Evolutionary conservation across 2,113 vertebrate species (phyloP), one percentile per base, ranked within the genome.

Genomic region (Psilopsiagon aurifrons): DNA sequence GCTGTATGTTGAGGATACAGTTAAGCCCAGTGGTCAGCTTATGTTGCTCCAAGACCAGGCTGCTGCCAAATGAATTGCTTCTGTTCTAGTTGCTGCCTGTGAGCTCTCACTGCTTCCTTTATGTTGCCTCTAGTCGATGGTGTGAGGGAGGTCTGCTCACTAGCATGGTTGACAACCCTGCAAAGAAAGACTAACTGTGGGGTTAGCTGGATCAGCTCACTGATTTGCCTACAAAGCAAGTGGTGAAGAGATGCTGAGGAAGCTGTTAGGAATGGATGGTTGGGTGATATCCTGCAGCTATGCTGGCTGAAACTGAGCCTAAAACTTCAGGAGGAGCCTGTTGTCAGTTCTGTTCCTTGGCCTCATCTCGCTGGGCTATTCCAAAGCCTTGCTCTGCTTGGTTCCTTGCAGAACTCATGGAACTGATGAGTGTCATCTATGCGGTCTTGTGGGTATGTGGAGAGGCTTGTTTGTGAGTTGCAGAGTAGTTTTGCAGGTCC

Each of bases 41-140:
- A 27, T 68, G 57, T 35, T 76, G 71, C 31, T 89, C 43, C 3
- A 14, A 76, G 67, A 67, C 24, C 46, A 54, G 47, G 9, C 28
- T 76, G 23, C 49, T 77, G 68, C n/a, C 73, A 17, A 9, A 75
- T 68, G 59, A 88, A 35, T 71, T 59, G 43, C 20, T 29, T 63
- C 37, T 71, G 41, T 43, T 63, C 7, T 70, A 9, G 24, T 39
- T 0, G 0, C 41, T 88, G 70, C 9, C 51, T 29, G 37, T 28
- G 71, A 52, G 46, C 67, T 86, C 46, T 75, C 0, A 0, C 33
- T 23, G 27, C 39, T 41, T 88, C 54, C n/a, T 33, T 27, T 49
- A 1, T 0, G 0, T 43, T n/a, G 9, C 27, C n/a, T 64, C 60
- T 15, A 4, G 33, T 41, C 0, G 0, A 1, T 55, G 35, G 23